Percentiles rank a stretch among this genome's conserved stretches.
Conservation (phyloP, 1,140 invertebrate species). For the Chymomyza costata region DNA sequence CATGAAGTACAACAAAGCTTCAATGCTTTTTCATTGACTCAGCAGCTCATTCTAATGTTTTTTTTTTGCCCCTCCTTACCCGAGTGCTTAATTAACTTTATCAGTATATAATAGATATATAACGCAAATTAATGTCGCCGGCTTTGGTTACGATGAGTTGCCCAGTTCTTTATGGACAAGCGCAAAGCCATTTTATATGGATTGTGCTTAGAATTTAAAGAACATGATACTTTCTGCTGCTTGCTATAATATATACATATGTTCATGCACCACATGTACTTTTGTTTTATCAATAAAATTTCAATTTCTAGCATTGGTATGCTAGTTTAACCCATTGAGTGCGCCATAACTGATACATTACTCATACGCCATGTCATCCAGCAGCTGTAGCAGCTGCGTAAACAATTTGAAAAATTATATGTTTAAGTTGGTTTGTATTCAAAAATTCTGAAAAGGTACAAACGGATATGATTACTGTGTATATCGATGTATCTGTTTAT, state of each 20-base stretch:
- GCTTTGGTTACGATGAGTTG: too few relatives aligned
- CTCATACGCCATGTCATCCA: conserved; percentile 20
- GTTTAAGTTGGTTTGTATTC: too few relatives aligned
- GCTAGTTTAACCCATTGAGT: conserved; percentile 2
- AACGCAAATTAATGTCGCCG: conserved; percentile 21
- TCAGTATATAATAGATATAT: conserved; percentile 45
- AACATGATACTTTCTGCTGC: conserved; percentile 6
- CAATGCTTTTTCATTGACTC: conserved; percentile 48
- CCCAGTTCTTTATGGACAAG: conserved; percentile 26
- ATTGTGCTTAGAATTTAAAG: conserved; percentile 53
- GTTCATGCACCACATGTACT: conserved; percentile 5
- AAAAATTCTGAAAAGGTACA: too few relatives aligned
- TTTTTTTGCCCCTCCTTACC: conserved; percentile 27
- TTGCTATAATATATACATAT: too few relatives aligned
- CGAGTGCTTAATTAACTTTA: conserved; percentile 63
- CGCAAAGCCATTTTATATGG: conserved; percentile 13
- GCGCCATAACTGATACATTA: conserved; percentile 1
- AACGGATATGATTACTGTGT: too few relatives aligned
- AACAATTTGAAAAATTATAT: conserved; percentile 31
- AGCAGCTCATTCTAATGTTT: conserved; percentile 66
- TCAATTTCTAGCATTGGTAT: conserved; percentile 13
- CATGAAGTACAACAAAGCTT: too few relatives aligned
- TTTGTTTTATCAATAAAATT: conserved; percentile 34
- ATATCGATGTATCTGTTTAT: too few relatives aligned
- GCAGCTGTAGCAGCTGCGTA: conserved; percentile 58